Evolutionary conservation across 1,140 invertebrate species (phyloP), one percentile per base, ranked within the genome.

Genomic region (Sinonovacula constricta): DNA sequence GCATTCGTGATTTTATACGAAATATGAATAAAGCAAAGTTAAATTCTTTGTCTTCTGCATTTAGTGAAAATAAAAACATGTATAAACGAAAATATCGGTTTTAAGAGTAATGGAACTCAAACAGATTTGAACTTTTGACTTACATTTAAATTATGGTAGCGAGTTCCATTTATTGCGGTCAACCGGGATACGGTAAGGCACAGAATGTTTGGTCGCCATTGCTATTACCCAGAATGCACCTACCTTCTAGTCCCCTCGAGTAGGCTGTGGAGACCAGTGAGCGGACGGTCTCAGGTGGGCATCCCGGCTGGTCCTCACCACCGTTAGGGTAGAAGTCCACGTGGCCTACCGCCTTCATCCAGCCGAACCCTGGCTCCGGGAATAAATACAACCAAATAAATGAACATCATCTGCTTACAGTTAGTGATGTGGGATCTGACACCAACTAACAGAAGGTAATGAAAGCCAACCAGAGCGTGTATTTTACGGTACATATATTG

Each of bases 241-340:
- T 26, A 22, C 24, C 57, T 24, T 81, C 65, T 26, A 82, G 59
- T 14, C 81, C 79, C 10, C 68, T 3, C n/a, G 78, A 54, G 34
- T 74, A 80, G 30, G 78, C 83, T n/a, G 68, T 71, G 0, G 83
- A 39, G 51, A 88, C 79, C n/a, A 83, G 34, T 53, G 82, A 81
- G 3, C 69, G 53, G 30, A 81, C 82, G 22, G 56, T 80, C 30
- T 86, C 84, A 36, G 53, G 34, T 14, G 81, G 75, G 57, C 90
- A 91, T 0, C 88, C 87, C 0, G 90, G 90, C 75, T 91, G 91
- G 53, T 87, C 53, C 60, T 76, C 54, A 3, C 91, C 91, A 28
- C 89, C 90, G 81, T 91, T 90, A 12, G 88, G 86, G 77, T 97
- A 97, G 87, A 97, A 98, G 88, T 98, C 97, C 0, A 97, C 95